Base-by-base conservation (phyloP, 2,888 invertebrate genomes). In the Mayetiola destructor region DNA sequence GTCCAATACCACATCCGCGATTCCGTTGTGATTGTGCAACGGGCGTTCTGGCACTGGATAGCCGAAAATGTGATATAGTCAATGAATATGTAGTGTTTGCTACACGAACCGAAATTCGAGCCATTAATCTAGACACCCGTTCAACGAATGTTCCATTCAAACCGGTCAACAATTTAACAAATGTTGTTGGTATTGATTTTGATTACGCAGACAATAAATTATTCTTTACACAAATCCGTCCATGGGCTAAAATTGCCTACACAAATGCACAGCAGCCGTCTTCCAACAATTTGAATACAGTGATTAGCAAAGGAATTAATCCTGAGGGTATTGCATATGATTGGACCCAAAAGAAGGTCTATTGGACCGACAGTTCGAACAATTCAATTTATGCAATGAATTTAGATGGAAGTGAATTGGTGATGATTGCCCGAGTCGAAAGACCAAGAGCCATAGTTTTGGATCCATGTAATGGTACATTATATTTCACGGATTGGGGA, bases 401-500 rank as follows among this genome's bases (percentile, higher is more conserved):
- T 67, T 73, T 89, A 21, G 90, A 93, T 66, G 90, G 92, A 2
- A 77, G 83, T 0, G 85, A 90, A 63, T 73, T 90, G 54, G 90
- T 93, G 0, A 92, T 91, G 86, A 91, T 97, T 58, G 87, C 92
- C 0, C 77, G 88, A 64, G 96, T 95, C 0, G 92, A 94, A 68
- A 77, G 94, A 59, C 96, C 96, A 0, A 75, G 95, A 64, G 95
- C 96, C 0, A 89, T 99, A 58, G 95, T 94, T 0, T 81, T 99
- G 0, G 93, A 97, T 74, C 97, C 97, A 1, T 99, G 99, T 74
- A 88, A 89, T 66, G 96, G 95, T 14, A 87, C 88, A 0, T 72
- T 99, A 16, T 99, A 91, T 72, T 99, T 87, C 73, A 94, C 95
- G 0, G 96, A 96, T 67, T 94, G 93, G 93, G 93, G 93, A 14